Conservation (phyloP, 2,888 invertebrate species). For the Himalopsyche kuldschensis region DNA sequence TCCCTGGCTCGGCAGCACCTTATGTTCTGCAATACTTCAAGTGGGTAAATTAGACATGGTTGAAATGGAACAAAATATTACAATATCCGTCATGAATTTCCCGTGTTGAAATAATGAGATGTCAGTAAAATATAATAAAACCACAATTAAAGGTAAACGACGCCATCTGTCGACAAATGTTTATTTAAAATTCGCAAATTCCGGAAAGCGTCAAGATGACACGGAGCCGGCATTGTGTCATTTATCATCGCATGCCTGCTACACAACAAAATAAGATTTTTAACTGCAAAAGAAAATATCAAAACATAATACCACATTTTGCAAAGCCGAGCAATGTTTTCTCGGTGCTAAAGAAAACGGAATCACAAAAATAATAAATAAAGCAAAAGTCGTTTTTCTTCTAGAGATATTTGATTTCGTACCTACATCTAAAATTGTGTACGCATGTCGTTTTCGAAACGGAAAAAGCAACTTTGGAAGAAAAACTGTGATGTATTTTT, state of each 20-base stretch:
- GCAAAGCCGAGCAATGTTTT: background rate
- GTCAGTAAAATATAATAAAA: background rate
- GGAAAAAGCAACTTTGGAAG: slow-evolving; percentile 17
- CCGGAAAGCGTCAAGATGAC: background rate
- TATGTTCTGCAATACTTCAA: too few species aligned
- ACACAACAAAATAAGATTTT: background rate
- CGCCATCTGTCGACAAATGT: background rate
- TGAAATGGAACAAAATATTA: background rate
- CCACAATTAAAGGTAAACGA: slow-evolving; percentile 1
- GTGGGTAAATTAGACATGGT: background rate
- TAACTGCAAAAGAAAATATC: slow-evolving; percentile 14
- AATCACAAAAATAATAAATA: slow-evolving; percentile 1
- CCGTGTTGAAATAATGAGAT: background rate
- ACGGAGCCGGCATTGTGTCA: background rate
- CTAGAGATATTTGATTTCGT: background rate
- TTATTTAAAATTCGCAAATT: background rate
- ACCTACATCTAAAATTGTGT: background rate
- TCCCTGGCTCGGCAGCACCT: too few species aligned
- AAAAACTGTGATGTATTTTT: slow-evolving; percentile 33
- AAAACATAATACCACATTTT: slow-evolving; percentile 4
- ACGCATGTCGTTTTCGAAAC: background rate
- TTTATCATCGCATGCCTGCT: slow-evolving; percentile 12
- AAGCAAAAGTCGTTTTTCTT: background rate
- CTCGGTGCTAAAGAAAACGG: background rate
- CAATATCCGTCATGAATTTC: background rate